Percentiles rank a stretch among this genome's conserved stretches.
These are phyloP conservation scores for Catalaphyllia jardinei DNA, from an alignment of 64 coral and sea anemone species.

Conservation along the genomic window DNA sequence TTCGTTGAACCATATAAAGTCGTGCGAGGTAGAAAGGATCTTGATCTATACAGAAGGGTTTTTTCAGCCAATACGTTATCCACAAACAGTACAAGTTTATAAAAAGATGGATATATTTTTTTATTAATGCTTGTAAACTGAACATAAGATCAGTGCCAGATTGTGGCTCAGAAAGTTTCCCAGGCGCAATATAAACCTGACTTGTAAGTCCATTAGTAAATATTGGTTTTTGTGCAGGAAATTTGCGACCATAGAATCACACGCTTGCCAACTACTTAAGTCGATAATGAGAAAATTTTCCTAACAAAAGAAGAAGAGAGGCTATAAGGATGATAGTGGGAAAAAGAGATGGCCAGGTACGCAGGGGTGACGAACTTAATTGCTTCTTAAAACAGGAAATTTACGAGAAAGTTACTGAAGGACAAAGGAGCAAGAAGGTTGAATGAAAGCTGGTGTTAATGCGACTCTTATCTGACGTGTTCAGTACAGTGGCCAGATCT, in stretches of 20 bases:
- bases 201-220: constrained; percentile 4
- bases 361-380: not conserved
- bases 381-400: not conserved
- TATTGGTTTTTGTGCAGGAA: constrained; percentile 41
- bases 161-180: constrained; percentile 23
- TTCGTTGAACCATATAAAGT: too few relatives aligned
- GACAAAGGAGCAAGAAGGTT: not conserved
- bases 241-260: not conserved
- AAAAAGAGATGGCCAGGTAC: constrained; percentile 4
- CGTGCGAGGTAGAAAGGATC: not conserved
- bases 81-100: not conserved
- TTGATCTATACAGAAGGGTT: not conserved
- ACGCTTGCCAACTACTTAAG: not conserved
- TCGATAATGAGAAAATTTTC: constrained; percentile 13
- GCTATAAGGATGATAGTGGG: not conserved
- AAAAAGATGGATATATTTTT: not conserved
- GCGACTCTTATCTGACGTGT: not conserved
- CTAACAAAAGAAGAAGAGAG: not conserved
- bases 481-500: not conserved
- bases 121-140: not conserved
- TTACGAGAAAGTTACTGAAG: not conserved
- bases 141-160: not conserved
- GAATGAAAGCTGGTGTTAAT: not conserved
- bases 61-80: not conserved
- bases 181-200: constrained; percentile 21